Conservation (phyloP, 2,888 invertebrate species). For the Clanis bilineata region DNA sequence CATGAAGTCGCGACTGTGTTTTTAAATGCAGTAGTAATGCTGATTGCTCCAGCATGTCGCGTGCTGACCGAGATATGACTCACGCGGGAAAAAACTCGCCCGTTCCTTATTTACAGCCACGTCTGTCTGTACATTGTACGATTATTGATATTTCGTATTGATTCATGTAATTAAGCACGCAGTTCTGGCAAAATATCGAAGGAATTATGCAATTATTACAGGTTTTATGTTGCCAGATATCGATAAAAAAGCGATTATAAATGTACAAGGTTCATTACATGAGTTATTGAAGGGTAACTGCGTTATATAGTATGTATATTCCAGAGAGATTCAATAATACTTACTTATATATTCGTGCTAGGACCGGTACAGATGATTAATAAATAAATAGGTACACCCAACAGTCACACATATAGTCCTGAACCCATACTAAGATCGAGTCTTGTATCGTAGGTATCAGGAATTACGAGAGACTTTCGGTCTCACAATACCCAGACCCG, state of each 20-base stretch:
- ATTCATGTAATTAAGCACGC: not conserved
- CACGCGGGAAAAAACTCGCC: constrained; percentile 45
- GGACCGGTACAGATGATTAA: too few relatives aligned
- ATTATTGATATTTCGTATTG: not conserved
- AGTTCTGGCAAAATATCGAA: not conserved
- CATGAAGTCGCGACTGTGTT: not conserved
- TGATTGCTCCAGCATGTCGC: constrained; percentile 33
- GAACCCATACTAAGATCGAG: too few relatives aligned
- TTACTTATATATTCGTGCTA: too few relatives aligned
- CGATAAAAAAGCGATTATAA: not conserved
- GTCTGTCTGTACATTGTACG: not conserved
- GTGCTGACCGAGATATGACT: constrained; percentile 44
- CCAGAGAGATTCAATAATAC: too few relatives aligned
- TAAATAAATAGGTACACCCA: too few relatives aligned
- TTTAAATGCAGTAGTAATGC: constrained; percentile 18
- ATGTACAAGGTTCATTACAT: not conserved
- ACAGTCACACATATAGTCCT: too few relatives aligned
- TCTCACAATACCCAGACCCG: too few relatives aligned
- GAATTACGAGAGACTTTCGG: too few relatives aligned
- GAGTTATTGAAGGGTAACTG: too few relatives aligned
- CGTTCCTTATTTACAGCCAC: constrained; percentile 25
- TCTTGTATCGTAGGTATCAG: too few relatives aligned
- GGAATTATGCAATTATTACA: not conserved
- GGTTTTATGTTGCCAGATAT: not conserved
- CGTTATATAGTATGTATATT: too few relatives aligned